Evolutionary conservation across 2,797 vertebrate species (phyloP), one percentile per base, ranked within the genome.

Genomic region (Girardinus metallicus): DNA sequence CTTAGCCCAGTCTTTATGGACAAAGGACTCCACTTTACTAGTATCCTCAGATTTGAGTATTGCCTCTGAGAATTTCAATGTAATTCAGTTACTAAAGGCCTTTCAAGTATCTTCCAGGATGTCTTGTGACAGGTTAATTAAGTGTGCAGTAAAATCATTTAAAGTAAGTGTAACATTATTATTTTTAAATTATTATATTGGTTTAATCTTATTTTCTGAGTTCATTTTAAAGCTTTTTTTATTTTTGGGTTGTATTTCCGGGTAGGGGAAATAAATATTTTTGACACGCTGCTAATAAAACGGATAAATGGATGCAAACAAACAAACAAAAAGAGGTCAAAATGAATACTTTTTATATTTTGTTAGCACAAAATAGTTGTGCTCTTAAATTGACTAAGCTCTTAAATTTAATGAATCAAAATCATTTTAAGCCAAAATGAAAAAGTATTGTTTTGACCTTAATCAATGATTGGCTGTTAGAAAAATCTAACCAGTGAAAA

Each of bases 211-310:
- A 9, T 4, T 16, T 75, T 29, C 16, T 41, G 41, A 29, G 29
- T 16, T 60, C 31, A 9, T 60, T 18, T n/a, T 4, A 43, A 31
- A 60, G 12, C 26, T 60, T 60, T 60, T 60, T 60, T 53, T 3
- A 55, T 29, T 53, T 44, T 62, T 21, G 15, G 55, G 55, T 44
- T 76, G 41, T 97, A 96, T 97, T 97, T 97, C 94, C 96, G 96
- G 96, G 95, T 94, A 96, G 94, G 96, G 94, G 92, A 94, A 96
- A 94, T 51, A 0, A 57, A 68, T 15, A 23, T 68, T 76, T 74
- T 82, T 41, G 79, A 53, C 83, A 93, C 90, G 80, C 55, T 74
- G 73, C 23, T 80, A 26, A 57, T 71, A 57, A 74, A 76, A 75
- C 18, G 71, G n/a, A 57, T 75, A 73, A 15, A 73, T 18, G 70